Evolutionary conservation across 2,888 invertebrate species (phyloP).

Genomic region (Drosophila falleni): DNA sequence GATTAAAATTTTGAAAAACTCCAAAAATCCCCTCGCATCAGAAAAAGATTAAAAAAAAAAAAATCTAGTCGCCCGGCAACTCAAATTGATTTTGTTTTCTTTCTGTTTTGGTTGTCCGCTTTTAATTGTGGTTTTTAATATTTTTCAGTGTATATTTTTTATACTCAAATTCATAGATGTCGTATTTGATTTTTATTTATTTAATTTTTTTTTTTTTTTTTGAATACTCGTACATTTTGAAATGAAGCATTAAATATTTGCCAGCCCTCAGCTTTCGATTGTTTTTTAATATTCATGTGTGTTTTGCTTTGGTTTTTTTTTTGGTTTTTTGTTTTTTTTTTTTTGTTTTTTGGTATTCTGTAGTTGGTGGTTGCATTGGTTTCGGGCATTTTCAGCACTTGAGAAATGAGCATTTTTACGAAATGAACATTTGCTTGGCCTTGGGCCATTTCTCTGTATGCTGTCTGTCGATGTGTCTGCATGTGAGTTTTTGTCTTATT

Average conservation of each 20-base stretch:
- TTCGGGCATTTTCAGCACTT: conserved; percentile 65
- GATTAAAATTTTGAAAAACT: conserved; percentile 75
- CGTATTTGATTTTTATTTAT: conserved; percentile 55
- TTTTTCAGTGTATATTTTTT: conserved; percentile 22
- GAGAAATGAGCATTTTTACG: conserved; percentile 75
- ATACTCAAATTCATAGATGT: conserved; percentile 44
- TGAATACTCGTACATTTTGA: conserved; percentile 31
- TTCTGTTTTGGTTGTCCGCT: conserved; percentile 35
- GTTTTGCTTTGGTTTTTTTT: conserved; percentile 15
- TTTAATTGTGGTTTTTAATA: conserved; percentile 81
- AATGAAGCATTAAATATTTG: conserved; percentile 77
- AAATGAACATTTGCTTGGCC: conserved; percentile 77
- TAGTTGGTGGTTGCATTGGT: conserved; percentile 35
- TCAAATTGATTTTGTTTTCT: conserved; percentile 7
- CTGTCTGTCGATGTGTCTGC: not conserved
- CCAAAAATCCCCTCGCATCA: not conserved
- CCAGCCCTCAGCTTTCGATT: conserved; percentile 64
- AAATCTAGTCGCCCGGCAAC: conserved; percentile 10
- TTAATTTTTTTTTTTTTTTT: not conserved
- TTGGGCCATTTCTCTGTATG: conserved; percentile 44
- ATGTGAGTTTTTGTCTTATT: conserved; percentile 3
- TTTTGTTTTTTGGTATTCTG: not conserved
- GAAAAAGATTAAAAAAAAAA: conserved; percentile 3
- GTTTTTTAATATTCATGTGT: conserved; percentile 74
- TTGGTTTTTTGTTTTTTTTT: not conserved